phyloP scores from a whole-genome alignment of 1,140 invertebrate species.

The Drosophila sucinea region DNA sequence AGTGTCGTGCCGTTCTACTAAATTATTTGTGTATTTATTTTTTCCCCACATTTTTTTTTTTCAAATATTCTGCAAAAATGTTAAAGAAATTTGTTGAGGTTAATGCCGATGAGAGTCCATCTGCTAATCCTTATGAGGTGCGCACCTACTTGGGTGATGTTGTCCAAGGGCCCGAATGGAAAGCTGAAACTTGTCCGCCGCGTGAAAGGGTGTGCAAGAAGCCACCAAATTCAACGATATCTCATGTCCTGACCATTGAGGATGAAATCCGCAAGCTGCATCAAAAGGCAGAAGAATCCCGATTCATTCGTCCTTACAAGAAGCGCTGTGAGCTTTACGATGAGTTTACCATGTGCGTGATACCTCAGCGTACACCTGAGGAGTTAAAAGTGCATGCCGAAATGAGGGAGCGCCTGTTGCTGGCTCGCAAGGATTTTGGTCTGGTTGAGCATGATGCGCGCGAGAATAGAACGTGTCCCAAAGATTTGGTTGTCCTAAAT shows the following conservation, averaged over 20 bases:
- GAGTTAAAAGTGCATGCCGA: conserved; percentile 62
- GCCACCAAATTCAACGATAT: conserved; percentile 61
- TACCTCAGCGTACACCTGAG: conserved; percentile 59
- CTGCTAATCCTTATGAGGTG: conserved; percentile 75
- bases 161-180: conserved; percentile 53
- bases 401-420: conserved; percentile 64
- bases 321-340: conserved; percentile 61
- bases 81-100: conserved; percentile 78
- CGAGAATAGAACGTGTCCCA: conserved; percentile 28
- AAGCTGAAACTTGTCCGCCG: conserved; percentile 51
- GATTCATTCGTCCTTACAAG: conserved; percentile 54
- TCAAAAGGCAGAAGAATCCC: conserved; percentile 65
- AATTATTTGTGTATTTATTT: conserved; percentile 48
- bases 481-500: conserved; percentile 57
- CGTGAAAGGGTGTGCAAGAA: conserved; percentile 64
- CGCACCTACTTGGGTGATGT: conserved; percentile 72
- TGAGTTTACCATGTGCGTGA: conserved; percentile 61
- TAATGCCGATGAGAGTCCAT: conserved; percentile 68
- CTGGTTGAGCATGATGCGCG: conserved; percentile 65
- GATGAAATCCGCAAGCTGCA: conserved; percentile 72
- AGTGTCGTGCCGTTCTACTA: conserved; percentile 28
- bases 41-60: conserved; percentile 15
- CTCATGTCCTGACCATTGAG: conserved; percentile 73
- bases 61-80: conserved; percentile 59
- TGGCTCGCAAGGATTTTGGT: conserved; percentile 38